Percentiles rank a stretch among this genome's conserved stretches.
phyloP scores from a whole-genome alignment of 2,113 vertebrate species.

The Symphodus melops region DNA sequence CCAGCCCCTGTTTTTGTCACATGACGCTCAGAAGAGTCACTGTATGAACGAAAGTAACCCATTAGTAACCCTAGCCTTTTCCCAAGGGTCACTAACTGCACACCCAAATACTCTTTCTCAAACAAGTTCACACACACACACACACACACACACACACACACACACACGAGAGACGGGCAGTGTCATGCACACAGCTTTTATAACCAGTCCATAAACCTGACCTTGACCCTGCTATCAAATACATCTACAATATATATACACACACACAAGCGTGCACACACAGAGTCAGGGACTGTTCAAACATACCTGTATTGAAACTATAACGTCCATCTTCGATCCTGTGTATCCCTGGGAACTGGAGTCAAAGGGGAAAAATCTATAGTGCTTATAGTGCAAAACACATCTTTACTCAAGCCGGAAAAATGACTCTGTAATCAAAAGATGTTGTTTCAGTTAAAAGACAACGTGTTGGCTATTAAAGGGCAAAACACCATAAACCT shows the following conservation, averaged over 20 bases:
- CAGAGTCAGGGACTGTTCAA: constrained; percentile 17
- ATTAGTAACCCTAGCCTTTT: constrained; percentile 63
- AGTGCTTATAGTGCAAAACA: background rate
- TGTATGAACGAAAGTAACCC: constrained; percentile 46
- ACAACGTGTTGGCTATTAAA: too few species aligned
- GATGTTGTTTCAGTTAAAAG: too few species aligned
- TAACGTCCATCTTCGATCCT: background rate
- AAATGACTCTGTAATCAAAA: too few species aligned
- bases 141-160: constrained; percentile 22
- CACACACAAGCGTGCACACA: background rate
- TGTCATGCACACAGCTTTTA: constrained; percentile 48
- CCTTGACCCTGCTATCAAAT: constrained; percentile 27
- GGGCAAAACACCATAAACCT: too few species aligned
- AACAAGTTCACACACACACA: background rate
- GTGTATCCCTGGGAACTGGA: constrained; percentile 5
- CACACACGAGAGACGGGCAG: constrained; percentile 19
- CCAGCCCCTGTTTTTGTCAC: constrained; percentile 27
- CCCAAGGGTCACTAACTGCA: constrained; percentile 12
- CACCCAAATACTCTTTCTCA: constrained; percentile 14
- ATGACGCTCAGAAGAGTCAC: constrained; percentile 18
- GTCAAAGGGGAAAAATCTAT: background rate
- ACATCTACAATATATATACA: background rate
- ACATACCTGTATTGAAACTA: constrained; percentile 26
- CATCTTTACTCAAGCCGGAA: background rate
- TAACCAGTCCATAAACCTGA: constrained; percentile 29